Evolutionary conservation across 2,888 invertebrate species (phyloP).

Genomic region (Pycnomerus fuliginosus): DNA sequence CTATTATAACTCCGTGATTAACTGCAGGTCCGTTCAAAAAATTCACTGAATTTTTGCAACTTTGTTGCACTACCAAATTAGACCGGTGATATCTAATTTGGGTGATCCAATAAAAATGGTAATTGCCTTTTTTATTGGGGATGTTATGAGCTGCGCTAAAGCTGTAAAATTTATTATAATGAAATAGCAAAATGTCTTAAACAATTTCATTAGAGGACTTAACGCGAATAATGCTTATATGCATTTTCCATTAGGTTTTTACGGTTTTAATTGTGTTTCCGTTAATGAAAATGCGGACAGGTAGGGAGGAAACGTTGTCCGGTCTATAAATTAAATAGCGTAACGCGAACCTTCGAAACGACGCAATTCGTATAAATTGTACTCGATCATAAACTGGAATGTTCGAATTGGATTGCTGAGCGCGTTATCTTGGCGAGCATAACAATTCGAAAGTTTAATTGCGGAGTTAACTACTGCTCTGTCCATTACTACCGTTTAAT

Average conservation of each 20-base stretch:
- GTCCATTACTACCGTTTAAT: constrained; percentile 48
- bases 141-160: no score
- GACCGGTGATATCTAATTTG: no score
- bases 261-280: constrained; percentile 19
- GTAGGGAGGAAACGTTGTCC: constrained; percentile 31
- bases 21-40: no score
- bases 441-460: constrained; percentile 51
- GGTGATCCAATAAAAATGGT: constrained; percentile 8
- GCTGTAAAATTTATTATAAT: no score
- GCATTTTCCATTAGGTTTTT: constrained; percentile 18
- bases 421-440: constrained; percentile 46
- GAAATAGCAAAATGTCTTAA: no score
- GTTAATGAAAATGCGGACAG: constrained; percentile 31
- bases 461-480: constrained; percentile 47
- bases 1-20: no score
- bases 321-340: constrained; percentile 30
- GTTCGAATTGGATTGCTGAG: constrained; percentile 44
- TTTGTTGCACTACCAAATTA: no score
- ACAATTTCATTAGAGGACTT: no score
- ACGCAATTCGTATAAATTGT: constrained; percentile 46
- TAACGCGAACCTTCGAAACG: constrained; percentile 26
- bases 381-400: constrained; percentile 48
- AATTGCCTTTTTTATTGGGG: constrained; percentile 19
- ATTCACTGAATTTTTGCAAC: no score
- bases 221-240: constrained; percentile 11